Conservation (phyloP, 2,888 invertebrate genomes). For the Pyrocoelia pectoralis region DNA sequence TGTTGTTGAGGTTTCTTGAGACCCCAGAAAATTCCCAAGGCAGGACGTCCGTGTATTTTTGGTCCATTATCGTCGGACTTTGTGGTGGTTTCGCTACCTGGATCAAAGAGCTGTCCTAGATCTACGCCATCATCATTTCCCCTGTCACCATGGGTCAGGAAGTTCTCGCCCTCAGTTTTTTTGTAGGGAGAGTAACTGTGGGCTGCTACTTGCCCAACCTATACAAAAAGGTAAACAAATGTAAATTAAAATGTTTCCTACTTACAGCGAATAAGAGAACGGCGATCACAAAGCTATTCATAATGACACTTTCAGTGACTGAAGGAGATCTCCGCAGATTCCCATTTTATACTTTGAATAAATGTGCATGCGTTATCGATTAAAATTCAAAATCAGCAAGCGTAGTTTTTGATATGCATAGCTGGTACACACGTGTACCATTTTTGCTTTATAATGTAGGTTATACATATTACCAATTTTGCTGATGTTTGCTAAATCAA, state of each 20-base stretch:
- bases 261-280: neutral
- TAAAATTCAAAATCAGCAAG: neutral
- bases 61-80: too few relatives aligned
- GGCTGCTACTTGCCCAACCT: neutral
- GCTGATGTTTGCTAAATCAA: neutral
- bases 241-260: neutral
- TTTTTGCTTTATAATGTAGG: neutral
- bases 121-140: too few relatives aligned
- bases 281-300: neutral
- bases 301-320: neutral
- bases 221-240: neutral
- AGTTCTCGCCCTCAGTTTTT: too few relatives aligned
- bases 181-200: neutral
- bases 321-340: neutral
- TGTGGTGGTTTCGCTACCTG: too few relatives aligned
- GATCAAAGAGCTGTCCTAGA: too few relatives aligned
- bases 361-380: neutral
- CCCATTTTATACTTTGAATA: neutral
- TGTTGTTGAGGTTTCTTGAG: too few relatives aligned
- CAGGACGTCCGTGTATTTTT: too few relatives aligned
- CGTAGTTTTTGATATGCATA: neutral
- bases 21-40: too few relatives aligned
- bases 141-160: too few relatives aligned
- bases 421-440: neutral
- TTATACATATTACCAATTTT: neutral